Evolutionary conservation across 2,113 vertebrate species (phyloP).

Genomic region (Sakesphorus luctuosus): DNA sequence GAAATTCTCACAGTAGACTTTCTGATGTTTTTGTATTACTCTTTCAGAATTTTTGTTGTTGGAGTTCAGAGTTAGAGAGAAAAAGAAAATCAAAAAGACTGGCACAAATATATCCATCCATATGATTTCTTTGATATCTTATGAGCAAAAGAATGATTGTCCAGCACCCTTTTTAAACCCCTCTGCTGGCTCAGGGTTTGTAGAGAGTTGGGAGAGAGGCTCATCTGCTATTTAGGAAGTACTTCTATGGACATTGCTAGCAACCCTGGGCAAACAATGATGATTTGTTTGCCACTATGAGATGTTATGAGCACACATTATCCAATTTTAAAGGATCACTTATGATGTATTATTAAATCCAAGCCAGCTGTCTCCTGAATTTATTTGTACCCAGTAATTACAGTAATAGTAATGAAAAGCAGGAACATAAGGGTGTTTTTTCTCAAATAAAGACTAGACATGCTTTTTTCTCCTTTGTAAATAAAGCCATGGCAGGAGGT

Average conservation of each 20-base stretch:
- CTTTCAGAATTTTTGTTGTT: constrained; percentile 50
- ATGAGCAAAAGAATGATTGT: background rate
- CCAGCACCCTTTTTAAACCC: background rate
- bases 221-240: background rate
- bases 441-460: background rate
- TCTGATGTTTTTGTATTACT: background rate
- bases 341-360: background rate
- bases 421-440: background rate
- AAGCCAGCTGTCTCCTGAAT: background rate
- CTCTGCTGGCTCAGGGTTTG: background rate
- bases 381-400: background rate
- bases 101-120: background rate
- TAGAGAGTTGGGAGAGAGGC: background rate
- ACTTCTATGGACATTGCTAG: background rate
- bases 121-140: background rate
- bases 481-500: background rate
- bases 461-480: background rate
- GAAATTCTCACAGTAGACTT: background rate
- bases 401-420: background rate
- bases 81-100: background rate
- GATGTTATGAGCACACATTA: background rate
- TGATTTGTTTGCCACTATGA: background rate
- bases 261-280: background rate
- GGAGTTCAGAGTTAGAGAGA: background rate
- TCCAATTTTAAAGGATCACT: background rate